Conservation (phyloP, 2,888 invertebrate species). For the Disparrhopalites patrizii region DNA sequence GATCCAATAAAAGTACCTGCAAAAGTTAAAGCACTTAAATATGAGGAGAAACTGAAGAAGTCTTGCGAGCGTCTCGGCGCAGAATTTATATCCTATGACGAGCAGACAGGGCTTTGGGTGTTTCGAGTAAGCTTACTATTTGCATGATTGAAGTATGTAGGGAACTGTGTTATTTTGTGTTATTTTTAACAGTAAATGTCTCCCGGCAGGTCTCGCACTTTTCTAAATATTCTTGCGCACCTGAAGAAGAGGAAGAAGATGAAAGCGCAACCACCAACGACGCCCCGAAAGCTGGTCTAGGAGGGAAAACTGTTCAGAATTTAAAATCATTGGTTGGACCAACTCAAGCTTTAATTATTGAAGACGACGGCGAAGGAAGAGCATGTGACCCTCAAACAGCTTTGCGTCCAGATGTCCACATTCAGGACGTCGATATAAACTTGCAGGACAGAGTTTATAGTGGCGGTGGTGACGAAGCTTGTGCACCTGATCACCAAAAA, state of each 20-base stretch:
- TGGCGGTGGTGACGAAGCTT: slow-evolving; percentile 2
- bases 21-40: slow-evolving; percentile 34
- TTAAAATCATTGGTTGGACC: slow-evolving; percentile 15
- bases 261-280: slow-evolving; percentile 2
- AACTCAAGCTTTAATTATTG: slow-evolving; percentile 25
- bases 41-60: slow-evolving; percentile 36
- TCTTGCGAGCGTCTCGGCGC: slow-evolving; percentile 38
- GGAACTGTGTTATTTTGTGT: not conserved
- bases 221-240: slow-evolving; percentile 85
- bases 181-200: not conserved
- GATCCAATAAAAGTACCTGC: slow-evolving; percentile 70
- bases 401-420: not conserved
- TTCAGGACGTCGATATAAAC: not conserved
- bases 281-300: slow-evolving; percentile 13
- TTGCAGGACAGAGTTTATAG: not conserved
- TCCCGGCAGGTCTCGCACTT: slow-evolving; percentile 79
- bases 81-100: slow-evolving; percentile 41
- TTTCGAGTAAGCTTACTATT: slow-evolving; percentile 39
- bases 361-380: slow-evolving; percentile 3
- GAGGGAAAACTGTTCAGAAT: slow-evolving; percentile 24
- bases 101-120: slow-evolving; percentile 38
- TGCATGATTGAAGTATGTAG: no score
- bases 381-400: not conserved
- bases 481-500: not conserved
- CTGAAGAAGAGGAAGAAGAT: slow-evolving; percentile 73